A percentile compares a stretch with the other conserved stretches of the same genome.
Conservation (phyloP, 2,113 vertebrate species). For the Hymenochirus boettgeri region DNA sequence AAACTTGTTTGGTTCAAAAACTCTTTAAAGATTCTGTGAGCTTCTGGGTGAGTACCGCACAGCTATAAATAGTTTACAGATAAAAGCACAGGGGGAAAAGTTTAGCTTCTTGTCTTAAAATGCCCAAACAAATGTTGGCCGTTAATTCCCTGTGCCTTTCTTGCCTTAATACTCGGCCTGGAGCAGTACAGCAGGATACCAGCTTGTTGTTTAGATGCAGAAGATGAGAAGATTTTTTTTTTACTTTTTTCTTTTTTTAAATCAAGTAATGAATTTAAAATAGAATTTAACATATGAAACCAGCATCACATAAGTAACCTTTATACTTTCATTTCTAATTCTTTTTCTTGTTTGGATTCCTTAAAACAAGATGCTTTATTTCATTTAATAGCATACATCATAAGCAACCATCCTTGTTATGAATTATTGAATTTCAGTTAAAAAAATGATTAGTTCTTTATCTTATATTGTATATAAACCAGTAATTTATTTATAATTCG, state of each 20-base stretch:
- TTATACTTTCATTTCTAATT: too few species aligned
- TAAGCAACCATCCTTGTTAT: too few species aligned
- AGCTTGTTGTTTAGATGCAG: constrained; percentile 26
- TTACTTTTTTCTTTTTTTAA: not conserved
- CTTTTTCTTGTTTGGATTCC: too few species aligned
- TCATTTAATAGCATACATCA: too few species aligned
- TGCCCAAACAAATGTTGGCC: constrained; percentile 30
- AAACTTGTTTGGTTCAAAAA: constrained; percentile 20
- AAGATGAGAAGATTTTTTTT: constrained; percentile 27
- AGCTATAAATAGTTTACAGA: constrained; percentile 32
- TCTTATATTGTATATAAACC: too few species aligned
- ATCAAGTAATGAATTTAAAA: constrained; percentile 1
- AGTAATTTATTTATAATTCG: too few species aligned
- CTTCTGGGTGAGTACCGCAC: not conserved
- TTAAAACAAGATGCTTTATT: too few species aligned
- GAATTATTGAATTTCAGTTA: too few species aligned
- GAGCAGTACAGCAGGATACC: constrained; percentile 39
- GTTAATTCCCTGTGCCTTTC: constrained; percentile 30
- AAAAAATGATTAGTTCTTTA: too few species aligned
- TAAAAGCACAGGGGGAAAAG: constrained; percentile 20
- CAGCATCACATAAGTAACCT: not conserved
- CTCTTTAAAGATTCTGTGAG: constrained; percentile 8
- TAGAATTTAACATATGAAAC: constrained; percentile 14
- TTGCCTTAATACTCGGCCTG: constrained; percentile 39
- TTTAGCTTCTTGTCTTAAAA: constrained; percentile 31